Evolutionary conservation across 2,797 vertebrate species (phyloP).

Genomic region (Aphelocoma californica): DNA sequence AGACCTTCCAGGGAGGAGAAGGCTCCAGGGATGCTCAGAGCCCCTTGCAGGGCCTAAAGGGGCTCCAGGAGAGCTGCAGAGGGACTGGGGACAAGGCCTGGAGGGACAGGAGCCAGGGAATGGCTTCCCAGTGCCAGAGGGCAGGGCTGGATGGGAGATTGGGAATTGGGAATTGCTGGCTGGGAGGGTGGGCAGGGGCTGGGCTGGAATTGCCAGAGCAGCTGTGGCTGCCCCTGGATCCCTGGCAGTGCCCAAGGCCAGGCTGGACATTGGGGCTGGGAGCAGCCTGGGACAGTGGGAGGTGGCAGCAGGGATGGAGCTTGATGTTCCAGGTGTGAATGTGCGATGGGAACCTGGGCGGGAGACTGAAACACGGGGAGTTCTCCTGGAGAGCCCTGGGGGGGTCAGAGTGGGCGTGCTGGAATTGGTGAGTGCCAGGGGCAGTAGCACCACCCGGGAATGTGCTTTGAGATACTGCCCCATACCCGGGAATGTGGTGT

Average conservation of each 20-base stretch:
- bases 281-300: neutral
- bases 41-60: neutral
- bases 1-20: neutral
- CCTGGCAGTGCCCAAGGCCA: neutral
- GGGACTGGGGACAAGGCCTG: neutral
- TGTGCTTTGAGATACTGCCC: no score
- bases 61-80: neutral
- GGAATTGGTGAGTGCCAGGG: neutral
- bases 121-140: neutral
- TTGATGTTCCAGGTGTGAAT: no score
- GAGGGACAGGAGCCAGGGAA: neutral
- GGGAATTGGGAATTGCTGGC: neutral
- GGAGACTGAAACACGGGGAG: neutral
- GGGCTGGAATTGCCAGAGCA: neutral
- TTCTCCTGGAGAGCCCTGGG: neutral
- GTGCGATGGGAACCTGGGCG: neutral
- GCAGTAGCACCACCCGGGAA: no score
- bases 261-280: neutral
- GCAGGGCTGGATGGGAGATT: no score
- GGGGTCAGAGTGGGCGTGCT: neutral
- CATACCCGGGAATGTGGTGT: neutral
- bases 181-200: neutral
- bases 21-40: neutral
- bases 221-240: neutral
- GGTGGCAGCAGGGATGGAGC: neutral